These are phyloP conservation scores for Phocoena phocoena DNA, from an alignment of 2,113 vertebrate genomes.

Conservation along the genomic window DNA sequence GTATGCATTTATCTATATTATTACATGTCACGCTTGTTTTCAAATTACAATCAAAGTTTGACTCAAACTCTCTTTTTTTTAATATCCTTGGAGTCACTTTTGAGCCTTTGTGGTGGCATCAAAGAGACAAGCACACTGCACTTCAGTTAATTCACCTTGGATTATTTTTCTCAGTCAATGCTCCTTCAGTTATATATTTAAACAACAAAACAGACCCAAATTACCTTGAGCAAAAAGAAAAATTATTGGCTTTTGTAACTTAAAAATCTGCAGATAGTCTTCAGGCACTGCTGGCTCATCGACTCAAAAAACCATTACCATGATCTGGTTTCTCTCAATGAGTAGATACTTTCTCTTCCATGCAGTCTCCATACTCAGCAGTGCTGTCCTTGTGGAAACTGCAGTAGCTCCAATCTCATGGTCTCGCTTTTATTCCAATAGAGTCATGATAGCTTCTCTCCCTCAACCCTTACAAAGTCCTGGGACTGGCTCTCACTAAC, in stretches of 20 bases:
- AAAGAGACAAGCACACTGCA: not conserved
- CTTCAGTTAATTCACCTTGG: not conserved
- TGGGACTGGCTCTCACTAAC: not conserved
- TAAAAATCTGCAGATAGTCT: not conserved
- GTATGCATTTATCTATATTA: not conserved
- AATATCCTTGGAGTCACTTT: not conserved
- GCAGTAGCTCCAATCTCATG: not conserved
- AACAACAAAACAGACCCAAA: not conserved
- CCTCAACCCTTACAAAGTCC: not conserved
- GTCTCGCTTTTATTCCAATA: not conserved
- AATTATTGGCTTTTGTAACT: not conserved
- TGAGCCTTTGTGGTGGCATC: not conserved
- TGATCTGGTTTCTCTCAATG: not conserved
- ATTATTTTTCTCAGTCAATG: not conserved
- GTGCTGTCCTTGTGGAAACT: not conserved
- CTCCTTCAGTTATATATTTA: not conserved
- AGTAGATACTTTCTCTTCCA: not conserved
- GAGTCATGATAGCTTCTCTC: not conserved
- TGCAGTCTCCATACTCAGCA: not conserved
- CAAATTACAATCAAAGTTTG: not conserved
- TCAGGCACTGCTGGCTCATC: not conserved
- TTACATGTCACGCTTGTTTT: not conserved
- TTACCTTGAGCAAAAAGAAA: not conserved
- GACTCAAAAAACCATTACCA: not conserved
- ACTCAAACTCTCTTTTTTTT: slow-evolving; percentile 1